A percentile compares a stretch with the other conserved stretches of the same genome.
Conservation (phyloP, 2,888 invertebrate species). For the Pristionchus mayeri region DNA sequence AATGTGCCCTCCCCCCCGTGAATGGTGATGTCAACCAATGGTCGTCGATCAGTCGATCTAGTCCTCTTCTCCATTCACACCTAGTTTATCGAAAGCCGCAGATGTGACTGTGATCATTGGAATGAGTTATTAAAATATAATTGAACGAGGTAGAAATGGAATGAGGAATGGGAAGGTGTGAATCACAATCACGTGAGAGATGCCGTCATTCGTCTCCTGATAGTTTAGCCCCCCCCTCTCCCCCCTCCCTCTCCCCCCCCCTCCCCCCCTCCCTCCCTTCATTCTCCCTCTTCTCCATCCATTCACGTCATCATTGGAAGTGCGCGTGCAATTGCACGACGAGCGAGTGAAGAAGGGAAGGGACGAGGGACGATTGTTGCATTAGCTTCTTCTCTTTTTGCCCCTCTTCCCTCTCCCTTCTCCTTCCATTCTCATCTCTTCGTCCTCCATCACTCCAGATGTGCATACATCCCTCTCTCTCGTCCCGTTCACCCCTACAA, state of each 20-base stretch:
- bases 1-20: not conserved
- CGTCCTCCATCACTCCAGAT: not conserved
- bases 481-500: not conserved
- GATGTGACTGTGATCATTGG: not conserved
- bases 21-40: too few relatives aligned
- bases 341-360: too few relatives aligned
- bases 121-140: not conserved
- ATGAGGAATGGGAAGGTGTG: not conserved
- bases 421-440: not conserved
- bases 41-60: too few relatives aligned
- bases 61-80: not conserved
- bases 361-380: conserved; percentile 16
- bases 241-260: not conserved
- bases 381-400: not conserved
- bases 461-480: not conserved
- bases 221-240: too few relatives aligned
- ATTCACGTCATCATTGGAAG: not conserved
- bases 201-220: not conserved
- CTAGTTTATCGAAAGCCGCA: not conserved
- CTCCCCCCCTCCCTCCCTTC: too few relatives aligned
- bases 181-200: not conserved
- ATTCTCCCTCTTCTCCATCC: not conserved
- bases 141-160: not conserved
- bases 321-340: not conserved
- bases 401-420: not conserved